phyloP scores from a whole-genome alignment of 2,888 invertebrate species.

The Eupeodes latifasciatus region DNA sequence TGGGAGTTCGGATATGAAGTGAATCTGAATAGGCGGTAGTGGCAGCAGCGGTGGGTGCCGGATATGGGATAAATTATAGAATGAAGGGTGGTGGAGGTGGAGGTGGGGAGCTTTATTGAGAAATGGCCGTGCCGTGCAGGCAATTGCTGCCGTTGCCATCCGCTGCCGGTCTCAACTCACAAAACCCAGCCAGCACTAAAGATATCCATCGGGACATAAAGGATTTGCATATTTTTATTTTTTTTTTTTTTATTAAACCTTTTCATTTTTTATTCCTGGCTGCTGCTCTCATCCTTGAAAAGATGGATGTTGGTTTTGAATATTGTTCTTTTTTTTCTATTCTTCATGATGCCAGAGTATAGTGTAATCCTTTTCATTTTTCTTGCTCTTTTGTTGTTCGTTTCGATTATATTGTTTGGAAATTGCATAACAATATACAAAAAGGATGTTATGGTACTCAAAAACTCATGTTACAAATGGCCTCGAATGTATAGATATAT shows the following conservation, averaged over 20 bases:
- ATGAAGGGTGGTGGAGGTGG: not conserved
- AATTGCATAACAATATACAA: constrained; percentile 49
- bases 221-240: constrained; percentile 69
- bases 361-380: constrained; percentile 53
- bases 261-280: not conserved
- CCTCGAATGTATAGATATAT: not conserved
- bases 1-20: constrained; percentile 41
- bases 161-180: not conserved
- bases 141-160: constrained; percentile 49
- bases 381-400: constrained; percentile 41
- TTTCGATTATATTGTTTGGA: constrained; percentile 57
- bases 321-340: not conserved
- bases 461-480: constrained; percentile 24
- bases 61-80: constrained; percentile 26
- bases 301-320: constrained; percentile 22
- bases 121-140: constrained; percentile 51
- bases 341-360: not conserved
- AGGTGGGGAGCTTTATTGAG: constrained; percentile 54
- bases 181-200: constrained; percentile 62
- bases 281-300: constrained; percentile 21
- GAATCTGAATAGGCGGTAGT: constrained; percentile 56
- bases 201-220: constrained; percentile 68
- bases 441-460: constrained; percentile 34
- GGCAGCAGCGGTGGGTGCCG: constrained; percentile 7
- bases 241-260: constrained; percentile 6